Percentiles rank a stretch among this genome's conserved stretches.
phyloP scores from a whole-genome alignment of 2,888 invertebrate species.

The Nomada fucata region DNA sequence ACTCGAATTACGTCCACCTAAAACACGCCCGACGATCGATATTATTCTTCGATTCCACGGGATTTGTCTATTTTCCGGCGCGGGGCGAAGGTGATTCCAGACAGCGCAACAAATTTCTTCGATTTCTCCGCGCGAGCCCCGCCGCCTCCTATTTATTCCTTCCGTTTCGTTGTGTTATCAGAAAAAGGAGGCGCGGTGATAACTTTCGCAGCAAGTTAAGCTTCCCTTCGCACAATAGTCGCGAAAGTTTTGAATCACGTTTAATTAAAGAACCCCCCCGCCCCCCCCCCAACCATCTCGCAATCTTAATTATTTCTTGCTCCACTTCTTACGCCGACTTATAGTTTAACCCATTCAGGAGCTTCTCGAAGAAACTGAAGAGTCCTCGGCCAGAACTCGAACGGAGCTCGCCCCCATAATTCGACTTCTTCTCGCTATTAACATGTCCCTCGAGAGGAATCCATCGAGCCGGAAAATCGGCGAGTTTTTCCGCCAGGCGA shows the following conservation, averaged over 20 bases:
- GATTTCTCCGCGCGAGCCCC: background rate
- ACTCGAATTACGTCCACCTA: background rate
- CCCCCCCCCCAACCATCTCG: no score
- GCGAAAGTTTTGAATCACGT: no score
- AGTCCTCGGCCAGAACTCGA: background rate
- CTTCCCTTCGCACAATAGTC: no score
- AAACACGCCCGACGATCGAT: background rate
- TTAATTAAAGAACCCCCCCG: no score
- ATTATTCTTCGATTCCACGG: background rate
- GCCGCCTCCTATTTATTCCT: no score
- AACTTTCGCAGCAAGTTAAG: no score
- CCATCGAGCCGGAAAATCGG: slow-evolving; percentile 1
- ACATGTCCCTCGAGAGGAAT: slow-evolving; percentile 29
- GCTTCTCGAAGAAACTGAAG: background rate
- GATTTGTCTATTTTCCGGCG: background rate
- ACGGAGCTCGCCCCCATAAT: background rate
- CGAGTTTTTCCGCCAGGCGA: slow-evolving; percentile 1
- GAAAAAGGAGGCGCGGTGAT: no score
- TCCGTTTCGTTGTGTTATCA: no score
- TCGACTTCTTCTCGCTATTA: slow-evolving; percentile 8
- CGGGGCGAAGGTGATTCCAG: background rate
- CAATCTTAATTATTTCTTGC: no score
- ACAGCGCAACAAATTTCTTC: background rate
- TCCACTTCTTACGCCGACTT: no score
- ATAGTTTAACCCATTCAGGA: no score